Percentiles rank a stretch among this genome's conserved stretches.
phyloP scores from a whole-genome alignment of 2,888 invertebrate species.

The Hydropsyche betteni region DNA sequence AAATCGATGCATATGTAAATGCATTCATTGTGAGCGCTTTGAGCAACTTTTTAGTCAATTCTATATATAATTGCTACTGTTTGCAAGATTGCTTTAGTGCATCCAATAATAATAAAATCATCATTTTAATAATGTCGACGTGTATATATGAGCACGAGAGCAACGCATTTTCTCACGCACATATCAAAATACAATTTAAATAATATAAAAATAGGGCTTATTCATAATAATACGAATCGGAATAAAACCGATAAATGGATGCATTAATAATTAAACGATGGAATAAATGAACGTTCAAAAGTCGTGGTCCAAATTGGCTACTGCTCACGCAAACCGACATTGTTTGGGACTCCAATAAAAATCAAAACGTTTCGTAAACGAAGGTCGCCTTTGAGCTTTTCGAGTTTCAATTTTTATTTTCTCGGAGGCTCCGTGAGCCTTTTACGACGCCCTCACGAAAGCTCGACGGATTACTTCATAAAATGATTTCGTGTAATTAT shows the following conservation, averaged over 20 bases:
- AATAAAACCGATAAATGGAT: too few species aligned
- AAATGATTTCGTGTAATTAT: background rate
- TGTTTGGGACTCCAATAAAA: background rate
- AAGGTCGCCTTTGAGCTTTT: background rate
- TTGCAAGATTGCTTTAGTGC: conserved; percentile 6
- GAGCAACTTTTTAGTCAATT: background rate
- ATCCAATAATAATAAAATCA: conserved; percentile 16
- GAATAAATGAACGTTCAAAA: too few species aligned
- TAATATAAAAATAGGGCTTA: too few species aligned
- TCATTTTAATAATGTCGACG: conserved; percentile 4
- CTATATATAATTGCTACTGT: conserved; percentile 9
- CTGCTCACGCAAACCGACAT: background rate
- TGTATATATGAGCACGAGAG: background rate
- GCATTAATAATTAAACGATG: too few species aligned
- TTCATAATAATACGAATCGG: too few species aligned
- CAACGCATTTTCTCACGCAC: background rate
- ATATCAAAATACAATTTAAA: background rate
- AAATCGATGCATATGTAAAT: too few species aligned
- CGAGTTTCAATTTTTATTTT: background rate
- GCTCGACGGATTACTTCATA: conserved; percentile 7
- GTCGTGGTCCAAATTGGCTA: background rate
- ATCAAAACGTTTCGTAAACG: conserved; percentile 18
- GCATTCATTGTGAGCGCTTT: background rate
- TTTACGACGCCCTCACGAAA: conserved; percentile 12
- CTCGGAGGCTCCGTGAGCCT: background rate